Base-by-base conservation (phyloP, 2,888 invertebrate genomes). In the Diarsia brunnea region DNA sequence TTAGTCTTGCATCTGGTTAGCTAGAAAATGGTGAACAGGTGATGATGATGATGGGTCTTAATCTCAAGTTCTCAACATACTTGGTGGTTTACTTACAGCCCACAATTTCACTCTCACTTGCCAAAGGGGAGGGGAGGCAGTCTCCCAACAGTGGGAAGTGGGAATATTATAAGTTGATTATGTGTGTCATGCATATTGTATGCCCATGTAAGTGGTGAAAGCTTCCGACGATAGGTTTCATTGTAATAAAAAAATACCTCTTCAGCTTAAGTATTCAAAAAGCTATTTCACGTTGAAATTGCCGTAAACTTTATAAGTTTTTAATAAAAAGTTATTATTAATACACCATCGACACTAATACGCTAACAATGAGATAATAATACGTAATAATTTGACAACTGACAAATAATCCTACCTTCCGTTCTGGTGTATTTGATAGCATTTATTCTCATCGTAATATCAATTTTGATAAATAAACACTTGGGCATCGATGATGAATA, bases 391-490 rank as follows among this genome's bases (percentile, higher is more conserved):
- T 73, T 66, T 74, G 79, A 75, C 83, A 73, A 53, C 51, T 51
- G 70, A 79, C 73, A 71, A 61, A 69, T 79, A 72, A 73, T 84
- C 64, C 61, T 67, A 67, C 19, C 12, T 45, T 74, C 58, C 53
- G 70, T 76, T 74, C n/a, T 21, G 55, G 53, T 63, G 24, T 63
- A 71, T 82, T 69, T 64, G 61, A 82, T 49, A 58, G 21, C 60
- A 51, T 76, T 72, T 63, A 61, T 69, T 55, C 27, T 69, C 61
- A 79, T 49, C 73, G 73, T 88, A 81, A 88, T 89, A 89, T 88
- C 88, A 89, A 89, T 90, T 89, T 82, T 63, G 10, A 72, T 81
- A 87, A 89, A 89, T 89, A 88, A 88, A 89, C 79, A 90, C 79
- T 82, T 64, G 38, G 21, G 67, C 63, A 43, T 66, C 69, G 58